phyloP scores from a whole-genome alignment of 2,113 vertebrate genomes.

The Aramus guarauna region DNA sequence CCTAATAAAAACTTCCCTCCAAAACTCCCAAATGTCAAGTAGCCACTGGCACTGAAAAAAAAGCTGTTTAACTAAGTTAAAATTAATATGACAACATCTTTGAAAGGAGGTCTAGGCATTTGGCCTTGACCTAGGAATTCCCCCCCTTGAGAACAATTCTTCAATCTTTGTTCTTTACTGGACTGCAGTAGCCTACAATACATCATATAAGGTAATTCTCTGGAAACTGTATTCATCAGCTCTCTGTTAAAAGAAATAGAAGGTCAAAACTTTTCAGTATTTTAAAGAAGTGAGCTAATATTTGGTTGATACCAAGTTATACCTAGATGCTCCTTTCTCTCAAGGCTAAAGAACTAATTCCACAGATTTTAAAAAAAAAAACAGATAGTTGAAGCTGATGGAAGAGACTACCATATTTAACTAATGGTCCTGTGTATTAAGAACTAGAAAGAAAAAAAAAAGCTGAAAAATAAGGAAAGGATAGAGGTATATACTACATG shows the following conservation, averaged over 20 bases:
- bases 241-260: background rate
- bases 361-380: background rate
- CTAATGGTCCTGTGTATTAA: background rate
- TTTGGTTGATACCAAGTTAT: accelerated
- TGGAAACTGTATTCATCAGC: background rate
- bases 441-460: background rate
- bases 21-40: background rate
- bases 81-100: background rate
- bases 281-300: accelerated
- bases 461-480: background rate
- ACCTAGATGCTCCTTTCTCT: accelerated
- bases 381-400: accelerated
- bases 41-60: background rate
- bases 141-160: background rate
- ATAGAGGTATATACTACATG: accelerated
- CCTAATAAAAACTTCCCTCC: background rate
- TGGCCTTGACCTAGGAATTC: background rate
- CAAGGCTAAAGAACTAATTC: accelerated
- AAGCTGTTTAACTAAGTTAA: background rate
- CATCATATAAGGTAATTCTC: background rate
- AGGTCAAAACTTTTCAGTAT: background rate
- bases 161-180: background rate
- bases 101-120: background rate
- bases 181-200: accelerated
- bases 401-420: accelerated